Evolutionary conservation across 1,140 invertebrate genomes (phyloP), one percentile per base, ranked within the genome.

Genomic region (Eurosta solidaginis): DNA sequence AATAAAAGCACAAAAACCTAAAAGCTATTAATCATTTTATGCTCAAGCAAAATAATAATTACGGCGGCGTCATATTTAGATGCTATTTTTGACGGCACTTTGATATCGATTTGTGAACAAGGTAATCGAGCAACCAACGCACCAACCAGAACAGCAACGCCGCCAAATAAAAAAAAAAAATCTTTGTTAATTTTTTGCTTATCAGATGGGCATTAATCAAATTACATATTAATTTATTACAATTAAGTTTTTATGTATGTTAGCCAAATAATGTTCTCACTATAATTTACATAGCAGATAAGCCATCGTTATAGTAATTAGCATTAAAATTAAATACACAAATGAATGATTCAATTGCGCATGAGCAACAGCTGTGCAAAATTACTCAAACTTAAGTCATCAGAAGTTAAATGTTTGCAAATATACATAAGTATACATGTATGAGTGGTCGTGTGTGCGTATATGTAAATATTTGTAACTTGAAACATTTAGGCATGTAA

Each of bases 1-100:
- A 20, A 7, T 42, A 10, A 20, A 68, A 42, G 40, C 22, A 68
- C n/a, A 20, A 36, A 40, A 40, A n/a, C 7, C 20, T 40, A 68
- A 1, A 20, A 40, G 3, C 59, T 40, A 68, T 68, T 40, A 68
- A 68, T 68, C 59, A 68, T 68, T 68, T 36, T 22, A 68, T 40
- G 59, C n/a, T 29, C 59, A 68, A 68, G 20, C n/a, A 68, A 68
- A 68, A 42, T 9, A 68, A 68, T 33, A 68, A 29, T 42, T n/a
- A 40, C 59, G n/a, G 14, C 33, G 17, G 33, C 6, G 33, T 3
- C 33, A 17, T 14, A 68, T n/a, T n/a, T n/a, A n/a, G n/a, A n/a
- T n/a, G 29, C 33, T 33, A 68, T 68, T 68, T 40, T 17, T 14
- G 7, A 42, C n/a, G 59, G 59, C 33, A 68, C 59, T 40, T 40